Evolutionary conservation across 2,888 invertebrate genomes (phyloP).

Genomic region (Camptogramma bilineatum): DNA sequence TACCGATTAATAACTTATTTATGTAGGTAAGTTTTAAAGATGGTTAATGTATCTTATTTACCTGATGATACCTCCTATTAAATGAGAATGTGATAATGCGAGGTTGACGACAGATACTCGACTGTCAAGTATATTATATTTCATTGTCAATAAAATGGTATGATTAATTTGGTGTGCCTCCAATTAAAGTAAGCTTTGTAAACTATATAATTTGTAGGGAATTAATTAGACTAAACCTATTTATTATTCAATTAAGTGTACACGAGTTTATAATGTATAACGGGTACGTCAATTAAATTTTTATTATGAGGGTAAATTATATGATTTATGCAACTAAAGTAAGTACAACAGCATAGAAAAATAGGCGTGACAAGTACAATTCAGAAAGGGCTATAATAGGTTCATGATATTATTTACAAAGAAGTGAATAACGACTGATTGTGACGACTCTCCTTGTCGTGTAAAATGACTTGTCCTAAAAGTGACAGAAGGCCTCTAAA

Average conservation of each 20-base stretch:
- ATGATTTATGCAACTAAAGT: slow-evolving; percentile 21
- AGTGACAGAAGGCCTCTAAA: slow-evolving; percentile 23
- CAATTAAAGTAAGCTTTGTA: neutral
- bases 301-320: slow-evolving; percentile 4
- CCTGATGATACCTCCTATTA: neutral
- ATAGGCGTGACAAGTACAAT: slow-evolving; percentile 14
- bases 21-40: neutral
- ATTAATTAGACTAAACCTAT: slow-evolving; percentile 5
- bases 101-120: neutral
- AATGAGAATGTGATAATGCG: slow-evolving; percentile 2
- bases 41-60: neutral
- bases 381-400: slow-evolving; percentile 1
- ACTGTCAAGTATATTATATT: neutral
- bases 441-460: slow-evolving; percentile 8
- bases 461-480: slow-evolving; percentile 12
- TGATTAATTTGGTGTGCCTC: slow-evolving; percentile 5
- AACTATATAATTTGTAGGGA: neutral
- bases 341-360: slow-evolving; percentile 32
- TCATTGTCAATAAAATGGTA: neutral
- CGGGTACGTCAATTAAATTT: slow-evolving; percentile 3
- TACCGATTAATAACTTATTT: neutral
- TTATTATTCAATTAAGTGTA: neutral
- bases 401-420: slow-evolving; percentile 20
- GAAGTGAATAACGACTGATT: slow-evolving; percentile 3
- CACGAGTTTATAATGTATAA: slow-evolving; percentile 2